Evolutionary conservation across 2,888 invertebrate species (phyloP), one percentile per base, ranked within the genome.

Genomic region (Periphyllus acericola): DNA sequence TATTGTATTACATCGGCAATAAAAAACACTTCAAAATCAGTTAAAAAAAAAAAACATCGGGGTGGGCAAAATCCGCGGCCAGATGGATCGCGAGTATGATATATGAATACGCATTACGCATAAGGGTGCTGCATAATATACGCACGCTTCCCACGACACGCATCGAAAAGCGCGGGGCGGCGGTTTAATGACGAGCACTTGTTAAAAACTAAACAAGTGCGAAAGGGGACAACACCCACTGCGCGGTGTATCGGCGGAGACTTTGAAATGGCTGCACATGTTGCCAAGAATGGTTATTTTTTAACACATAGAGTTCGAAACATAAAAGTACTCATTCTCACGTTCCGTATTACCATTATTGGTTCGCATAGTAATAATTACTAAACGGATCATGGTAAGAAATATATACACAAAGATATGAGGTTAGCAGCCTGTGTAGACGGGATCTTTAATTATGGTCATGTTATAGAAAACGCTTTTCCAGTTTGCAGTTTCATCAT

Each of bases 161-260:
- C 87, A 87, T 87, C 87, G 32, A 40, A 80, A 81, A 80, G 40
- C 85, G 78, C 40, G 29, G 40, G 46, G 40, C 34, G 32, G 80
- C 74, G 68, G 66, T 87, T 29, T 81, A 80, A 87, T 80, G 71
- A 87, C 81, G 87, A 66, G 87, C 87, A 87, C 87, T 87, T 87
- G 87, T 87, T 74, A 29, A 75, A 75, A 75, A 52, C 17, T 32
- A n/a, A 87, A 46, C 87, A 87, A 87, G 87, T 87, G 87, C 71
- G 34, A 32, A 52, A 40, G 74, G 86, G 81, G 34, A 52, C 79
- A 36, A 34, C 75, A 25, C 21, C 4, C 36, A 40, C 75, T 66
- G 32, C 6, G 21, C 25, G 46, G 17, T 25, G 0, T 52, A 66
- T 80, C 66, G 25, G 60, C n/a, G 6, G 36, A 40, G 83, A 83